phyloP scores from a whole-genome alignment of 2,113 vertebrate species.

The Mobula birostris region DNA sequence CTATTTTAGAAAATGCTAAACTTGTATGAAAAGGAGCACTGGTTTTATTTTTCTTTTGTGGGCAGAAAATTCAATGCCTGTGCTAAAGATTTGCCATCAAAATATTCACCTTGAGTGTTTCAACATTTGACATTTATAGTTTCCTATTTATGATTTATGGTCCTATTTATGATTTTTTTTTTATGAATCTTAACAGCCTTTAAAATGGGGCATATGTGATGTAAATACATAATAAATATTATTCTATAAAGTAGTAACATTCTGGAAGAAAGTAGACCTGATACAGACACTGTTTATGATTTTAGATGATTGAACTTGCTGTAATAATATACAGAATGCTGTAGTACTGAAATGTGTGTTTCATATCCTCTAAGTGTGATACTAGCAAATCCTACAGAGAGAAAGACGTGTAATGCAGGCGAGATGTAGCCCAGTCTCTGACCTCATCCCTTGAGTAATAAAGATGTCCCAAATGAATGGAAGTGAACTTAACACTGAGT shows the following conservation, averaged over 20 bases:
- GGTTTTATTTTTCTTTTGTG: background rate
- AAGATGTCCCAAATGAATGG: slow-evolving; percentile 21
- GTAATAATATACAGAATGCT: background rate
- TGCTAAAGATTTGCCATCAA: no score
- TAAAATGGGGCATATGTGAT: background rate
- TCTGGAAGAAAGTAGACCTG: background rate
- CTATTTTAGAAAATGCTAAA: background rate
- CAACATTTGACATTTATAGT: background rate
- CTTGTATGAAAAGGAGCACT: background rate
- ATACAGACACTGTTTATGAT: background rate
- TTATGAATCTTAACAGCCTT: background rate
- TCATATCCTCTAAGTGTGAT: background rate
- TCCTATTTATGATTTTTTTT: background rate
- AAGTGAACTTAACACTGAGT: slow-evolving; percentile 35
- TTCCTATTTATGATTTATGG: background rate
- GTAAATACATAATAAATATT: background rate
- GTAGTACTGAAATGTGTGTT: background rate
- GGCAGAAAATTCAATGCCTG: background rate
- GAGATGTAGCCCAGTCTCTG: slow-evolving; percentile 36
- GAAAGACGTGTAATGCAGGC: background rate
- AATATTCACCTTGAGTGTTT: slow-evolving; percentile 5
- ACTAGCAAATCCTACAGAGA: background rate
- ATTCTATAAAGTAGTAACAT: background rate
- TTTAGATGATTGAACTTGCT: background rate
- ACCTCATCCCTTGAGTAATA: slow-evolving; percentile 37